These are phyloP conservation scores for Drosophila elegans DNA, from an alignment of 1,140 invertebrate genomes.

Conservation along the genomic window DNA sequence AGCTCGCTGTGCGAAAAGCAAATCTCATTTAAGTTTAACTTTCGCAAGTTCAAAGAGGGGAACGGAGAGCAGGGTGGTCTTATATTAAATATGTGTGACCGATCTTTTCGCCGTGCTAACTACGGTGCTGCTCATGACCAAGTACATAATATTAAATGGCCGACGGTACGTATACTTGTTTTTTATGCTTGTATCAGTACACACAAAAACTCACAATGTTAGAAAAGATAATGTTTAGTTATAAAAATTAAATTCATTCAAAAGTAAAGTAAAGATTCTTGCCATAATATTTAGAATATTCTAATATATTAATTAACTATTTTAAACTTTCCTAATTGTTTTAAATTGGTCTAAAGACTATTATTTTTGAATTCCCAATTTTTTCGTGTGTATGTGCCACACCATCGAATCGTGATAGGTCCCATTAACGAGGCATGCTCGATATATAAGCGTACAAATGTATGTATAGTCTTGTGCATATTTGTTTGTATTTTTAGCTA, in stretches of 20 bases:
- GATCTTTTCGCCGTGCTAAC: conserved; percentile 30
- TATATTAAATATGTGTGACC: conserved; percentile 28
- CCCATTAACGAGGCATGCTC: conserved; percentile 46
- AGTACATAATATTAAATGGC: conserved; percentile 31
- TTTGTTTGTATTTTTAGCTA: conserved; percentile 54
- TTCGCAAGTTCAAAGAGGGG: conserved; percentile 18
- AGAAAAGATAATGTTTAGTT: too few relatives aligned
- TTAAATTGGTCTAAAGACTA: neutral
- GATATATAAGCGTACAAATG: conserved; percentile 13
- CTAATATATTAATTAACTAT: too few relatives aligned
- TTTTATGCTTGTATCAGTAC: neutral
- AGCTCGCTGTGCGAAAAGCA: conserved; percentile 2
- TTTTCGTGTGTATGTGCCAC: conserved; percentile 22
- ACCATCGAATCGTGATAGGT: conserved; percentile 38
- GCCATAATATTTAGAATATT: too few relatives aligned
- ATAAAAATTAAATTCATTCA: too few relatives aligned
- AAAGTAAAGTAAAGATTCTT: too few relatives aligned
- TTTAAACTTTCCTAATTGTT: too few relatives aligned
- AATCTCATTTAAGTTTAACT: conserved; percentile 16
- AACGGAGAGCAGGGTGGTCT: neutral
- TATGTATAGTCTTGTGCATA: conserved; percentile 29
- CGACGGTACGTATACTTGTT: conserved; percentile 25
- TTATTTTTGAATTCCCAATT: neutral
- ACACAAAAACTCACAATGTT: neutral
- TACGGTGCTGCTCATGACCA: conserved; percentile 18